Evolutionary conservation across 2,113 vertebrate species (phyloP).

Genomic region (Pseudopipra pipra): DNA sequence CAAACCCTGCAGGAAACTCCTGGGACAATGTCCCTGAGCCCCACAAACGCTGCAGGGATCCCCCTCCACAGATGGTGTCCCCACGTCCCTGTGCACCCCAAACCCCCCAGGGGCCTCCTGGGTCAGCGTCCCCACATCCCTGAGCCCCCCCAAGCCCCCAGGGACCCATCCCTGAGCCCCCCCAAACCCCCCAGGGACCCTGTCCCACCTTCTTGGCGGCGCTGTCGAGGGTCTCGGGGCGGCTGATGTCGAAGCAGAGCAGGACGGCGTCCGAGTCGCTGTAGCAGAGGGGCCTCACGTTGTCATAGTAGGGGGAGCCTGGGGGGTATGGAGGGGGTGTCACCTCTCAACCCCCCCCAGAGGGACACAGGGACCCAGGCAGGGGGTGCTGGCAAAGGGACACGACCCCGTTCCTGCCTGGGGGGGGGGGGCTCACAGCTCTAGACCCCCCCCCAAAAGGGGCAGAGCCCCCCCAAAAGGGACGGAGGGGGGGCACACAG

Average conservation of each 20-base stretch:
- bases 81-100: background rate
- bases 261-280: conserved; percentile 92
- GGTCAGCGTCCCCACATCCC: background rate
- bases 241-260: conserved; percentile 92
- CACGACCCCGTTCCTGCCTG: rapidly evolving
- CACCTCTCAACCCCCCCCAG: background rate
- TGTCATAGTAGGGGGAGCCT: conserved; percentile 97
- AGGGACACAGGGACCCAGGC: no score
- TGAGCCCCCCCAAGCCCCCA: background rate
- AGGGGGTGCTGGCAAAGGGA: background rate
- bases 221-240: conserved; percentile 88
- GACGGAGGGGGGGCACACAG: background rate
- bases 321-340: background rate
- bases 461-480: background rate
- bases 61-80: no score
- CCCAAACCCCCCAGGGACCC: rapidly evolving
- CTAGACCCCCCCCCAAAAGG: background rate
- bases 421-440: background rate
- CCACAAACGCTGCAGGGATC: no score
- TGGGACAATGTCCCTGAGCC: background rate
- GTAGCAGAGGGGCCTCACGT: conserved; percentile 95
- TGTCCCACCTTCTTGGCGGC: conserved; percentile 87
- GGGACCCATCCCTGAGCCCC: background rate
- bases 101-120: background rate
- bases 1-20: background rate